Evolutionary conservation across 2,797 vertebrate genomes (phyloP).

Genomic region (Phoxinus dragarum): DNA sequence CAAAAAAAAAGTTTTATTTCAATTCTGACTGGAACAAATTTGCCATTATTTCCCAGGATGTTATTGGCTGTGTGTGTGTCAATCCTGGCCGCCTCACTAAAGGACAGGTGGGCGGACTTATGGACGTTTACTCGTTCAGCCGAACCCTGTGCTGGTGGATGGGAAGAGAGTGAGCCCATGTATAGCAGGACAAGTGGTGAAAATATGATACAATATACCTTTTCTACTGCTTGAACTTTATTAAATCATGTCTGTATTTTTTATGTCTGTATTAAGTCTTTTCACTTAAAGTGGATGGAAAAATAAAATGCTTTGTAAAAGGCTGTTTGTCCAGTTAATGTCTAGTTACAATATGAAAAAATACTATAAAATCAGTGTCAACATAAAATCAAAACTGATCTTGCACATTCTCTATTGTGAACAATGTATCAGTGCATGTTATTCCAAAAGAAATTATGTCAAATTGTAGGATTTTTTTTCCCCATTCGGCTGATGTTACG

Average conservation of each 20-base stretch:
- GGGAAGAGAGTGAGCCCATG: constrained; percentile 76
- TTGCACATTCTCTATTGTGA: not conserved
- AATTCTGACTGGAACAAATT: constrained; percentile 14
- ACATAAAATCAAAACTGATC: not conserved
- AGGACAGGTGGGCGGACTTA: constrained; percentile 92
- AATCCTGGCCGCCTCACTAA: constrained; percentile 94
- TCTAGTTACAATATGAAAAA: not conserved
- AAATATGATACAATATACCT: constrained; percentile 76
- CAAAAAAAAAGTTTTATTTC: too few relatives aligned
- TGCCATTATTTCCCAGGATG: constrained; percentile 74
- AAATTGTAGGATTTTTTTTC: not conserved
- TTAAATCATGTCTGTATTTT: constrained; percentile 42
- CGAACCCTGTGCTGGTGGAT: constrained; percentile 9
- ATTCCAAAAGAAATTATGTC: not conserved
- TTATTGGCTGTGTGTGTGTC: constrained; percentile 88
- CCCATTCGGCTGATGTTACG: not conserved
- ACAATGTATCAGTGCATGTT: not conserved
- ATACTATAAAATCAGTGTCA: not conserved
- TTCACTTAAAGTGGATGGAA: constrained; percentile 18
- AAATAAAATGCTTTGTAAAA: constrained; percentile 56
- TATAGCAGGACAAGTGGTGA: constrained; percentile 86
- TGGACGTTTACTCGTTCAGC: constrained; percentile 80
- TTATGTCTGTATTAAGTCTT: constrained; percentile 27
- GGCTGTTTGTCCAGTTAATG: not conserved
- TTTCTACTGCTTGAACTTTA: not conserved